Evolutionary conservation across 2,797 vertebrate genomes (phyloP).

Genomic region (Okamejei kenojei): DNA sequence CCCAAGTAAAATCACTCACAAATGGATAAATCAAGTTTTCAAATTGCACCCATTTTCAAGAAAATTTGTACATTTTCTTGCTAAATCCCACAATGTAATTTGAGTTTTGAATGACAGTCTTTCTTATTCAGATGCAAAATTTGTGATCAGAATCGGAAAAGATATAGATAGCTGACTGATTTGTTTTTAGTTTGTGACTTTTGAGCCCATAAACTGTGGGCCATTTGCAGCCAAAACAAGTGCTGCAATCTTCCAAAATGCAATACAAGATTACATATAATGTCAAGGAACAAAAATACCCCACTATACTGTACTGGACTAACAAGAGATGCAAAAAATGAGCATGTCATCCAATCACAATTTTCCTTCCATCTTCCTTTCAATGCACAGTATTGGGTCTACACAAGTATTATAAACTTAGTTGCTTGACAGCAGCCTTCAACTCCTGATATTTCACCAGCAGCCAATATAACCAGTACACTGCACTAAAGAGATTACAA

Average conservation of each 20-base stretch:
- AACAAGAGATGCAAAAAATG: background rate
- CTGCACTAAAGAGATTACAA: background rate
- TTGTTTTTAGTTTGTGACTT: background rate
- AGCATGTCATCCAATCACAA: background rate
- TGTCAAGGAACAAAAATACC: background rate
- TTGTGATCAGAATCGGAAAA: background rate
- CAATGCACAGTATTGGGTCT: background rate
- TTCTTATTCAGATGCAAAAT: background rate
- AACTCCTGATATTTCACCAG: background rate
- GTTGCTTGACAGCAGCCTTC: background rate
- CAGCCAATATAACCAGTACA: background rate
- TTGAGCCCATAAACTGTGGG: background rate
- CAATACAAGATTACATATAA: background rate
- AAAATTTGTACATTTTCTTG: background rate
- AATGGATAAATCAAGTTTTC: background rate
- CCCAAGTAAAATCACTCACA: background rate
- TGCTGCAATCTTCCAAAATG: background rate
- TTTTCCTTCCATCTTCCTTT: background rate
- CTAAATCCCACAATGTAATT: background rate
- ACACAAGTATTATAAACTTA: background rate
- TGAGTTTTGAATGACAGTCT: background rate
- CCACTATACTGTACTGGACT: no score
- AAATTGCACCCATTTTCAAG: background rate
- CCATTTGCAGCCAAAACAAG: background rate
- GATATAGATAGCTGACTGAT: background rate